Base-by-base conservation (phyloP, 2,797 vertebrate species). In the Macroramphosus scolopax region DNA sequence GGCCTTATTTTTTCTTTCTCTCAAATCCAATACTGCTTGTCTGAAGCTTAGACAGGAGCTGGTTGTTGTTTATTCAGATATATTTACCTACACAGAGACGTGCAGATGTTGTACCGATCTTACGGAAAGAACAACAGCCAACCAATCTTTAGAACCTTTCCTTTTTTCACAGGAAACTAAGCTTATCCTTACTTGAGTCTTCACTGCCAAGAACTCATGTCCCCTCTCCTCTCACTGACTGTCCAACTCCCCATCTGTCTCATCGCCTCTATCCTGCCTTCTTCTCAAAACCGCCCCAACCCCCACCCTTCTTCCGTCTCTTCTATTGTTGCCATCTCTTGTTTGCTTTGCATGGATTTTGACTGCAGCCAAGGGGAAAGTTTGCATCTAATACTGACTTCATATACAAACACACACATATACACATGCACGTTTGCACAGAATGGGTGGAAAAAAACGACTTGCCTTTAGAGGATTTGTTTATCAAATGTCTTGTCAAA, bases 331-430 rank as follows among this genome's bases (percentile, higher is more conserved):
- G 71, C 82, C 73, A 82, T 78, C 83, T 85, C 78, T 74, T 72
- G 66, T 83, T 89, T 86, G 83, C 83, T 92, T 91, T 90, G 87
- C 89, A 90, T 90, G 85, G 81, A 81, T 85, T 89, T 85, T 84
- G 83, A 88, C 83, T 87, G 73, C 63, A 87, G 82, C 87, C 83
- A 77, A 82, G 77, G 80, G 88, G 79, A 72, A 82, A 80, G 81
- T 87, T 87, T 86, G 83, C 84, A 87, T 87, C 68, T 58, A 77
- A 77, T 62, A 63, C 74, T 11, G 72, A 72, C 66, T 82, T 82
- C 73, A 61, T 48, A 71, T 60, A 72, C 33, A 4, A 54, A 49
- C 35, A 51, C 41, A 67, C 43, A 54, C 43, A 45, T 44, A 57
- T 28, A 52, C 38, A 54, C 48, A 37, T 52, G 32, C 47, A 48